A percentile compares a stretch with the other conserved stretches of the same genome.
Conservation (phyloP, 1,140 invertebrate genomes). For the Cyrtorhinus lividipennis region DNA sequence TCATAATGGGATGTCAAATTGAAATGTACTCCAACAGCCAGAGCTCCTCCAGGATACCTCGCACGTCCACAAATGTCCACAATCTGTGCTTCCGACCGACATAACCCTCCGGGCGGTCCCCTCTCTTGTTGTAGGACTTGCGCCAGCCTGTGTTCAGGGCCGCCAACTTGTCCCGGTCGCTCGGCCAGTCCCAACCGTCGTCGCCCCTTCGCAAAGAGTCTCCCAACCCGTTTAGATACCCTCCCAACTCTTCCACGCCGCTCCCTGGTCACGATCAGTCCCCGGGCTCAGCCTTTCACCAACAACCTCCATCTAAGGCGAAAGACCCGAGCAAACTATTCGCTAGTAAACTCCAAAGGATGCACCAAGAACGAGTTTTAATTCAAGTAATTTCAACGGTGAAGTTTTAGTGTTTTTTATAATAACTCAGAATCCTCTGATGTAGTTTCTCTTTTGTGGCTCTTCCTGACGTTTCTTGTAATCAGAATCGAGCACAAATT, state of each 20-base stretch:
- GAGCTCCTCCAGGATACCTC: too few relatives aligned
- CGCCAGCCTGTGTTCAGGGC: slow-evolving; percentile 29
- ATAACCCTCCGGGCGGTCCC: too few relatives aligned
- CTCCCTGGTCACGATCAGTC: not conserved
- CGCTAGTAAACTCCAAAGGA: slow-evolving; percentile 2
- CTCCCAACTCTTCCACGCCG: slow-evolving; percentile 22
- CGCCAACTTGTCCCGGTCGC: slow-evolving; percentile 43
- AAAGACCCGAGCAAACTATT: slow-evolving; percentile 5
- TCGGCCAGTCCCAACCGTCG: slow-evolving; percentile 43
- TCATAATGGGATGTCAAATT: too few relatives aligned
- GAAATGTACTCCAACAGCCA: too few relatives aligned
- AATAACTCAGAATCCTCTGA: too few relatives aligned
- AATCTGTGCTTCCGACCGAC: too few relatives aligned
- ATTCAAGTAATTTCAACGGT: slow-evolving; percentile 3
- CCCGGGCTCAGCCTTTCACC: slow-evolving; percentile 18
- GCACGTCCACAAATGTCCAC: too few relatives aligned
- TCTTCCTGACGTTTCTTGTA: too few relatives aligned
- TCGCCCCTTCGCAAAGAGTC: slow-evolving; percentile 50
- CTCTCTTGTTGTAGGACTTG: slow-evolving; percentile 31
- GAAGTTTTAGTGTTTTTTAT: too few relatives aligned
- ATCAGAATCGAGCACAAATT: too few relatives aligned
- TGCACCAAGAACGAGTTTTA: slow-evolving; percentile 3
- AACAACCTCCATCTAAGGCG: slow-evolving; percentile 1
- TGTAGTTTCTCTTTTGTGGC: too few relatives aligned
- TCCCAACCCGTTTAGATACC: slow-evolving; percentile 37